Percentiles rank a stretch among this genome's conserved stretches.
Evolutionary conservation across 1,140 invertebrate genomes (phyloP).

Genomic region (Coelopa frigida): DNA sequence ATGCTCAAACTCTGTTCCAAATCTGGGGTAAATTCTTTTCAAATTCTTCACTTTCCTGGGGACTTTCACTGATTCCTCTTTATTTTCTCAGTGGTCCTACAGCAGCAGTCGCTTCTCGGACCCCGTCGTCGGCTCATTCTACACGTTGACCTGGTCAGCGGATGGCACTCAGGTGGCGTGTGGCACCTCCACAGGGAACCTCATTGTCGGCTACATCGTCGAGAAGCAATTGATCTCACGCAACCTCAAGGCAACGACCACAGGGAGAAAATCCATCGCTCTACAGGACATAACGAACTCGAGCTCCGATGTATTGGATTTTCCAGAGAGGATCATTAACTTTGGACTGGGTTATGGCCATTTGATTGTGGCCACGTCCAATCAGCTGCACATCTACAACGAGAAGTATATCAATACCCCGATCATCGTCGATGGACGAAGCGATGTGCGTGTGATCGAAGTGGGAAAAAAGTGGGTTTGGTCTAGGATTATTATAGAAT

Average conservation of each 20-base stretch:
- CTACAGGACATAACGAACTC: slow-evolving; percentile 83
- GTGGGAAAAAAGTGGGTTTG: slow-evolving; percentile 74
- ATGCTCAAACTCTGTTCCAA: slow-evolving; percentile 87
- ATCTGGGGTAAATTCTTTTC: slow-evolving; percentile 64
- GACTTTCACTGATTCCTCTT: background rate
- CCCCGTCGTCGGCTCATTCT: slow-evolving; percentile 80
- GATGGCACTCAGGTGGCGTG: slow-evolving; percentile 94
- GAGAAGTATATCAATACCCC: slow-evolving; percentile 84
- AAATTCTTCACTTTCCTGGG: slow-evolving; percentile 14
- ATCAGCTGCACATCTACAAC: slow-evolving; percentile 84
- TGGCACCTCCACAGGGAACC: slow-evolving; percentile 82
- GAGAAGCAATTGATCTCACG: slow-evolving; percentile 76
- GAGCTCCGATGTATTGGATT: slow-evolving; percentile 76
- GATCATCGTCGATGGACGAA: slow-evolving; percentile 62
- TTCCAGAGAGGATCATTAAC: slow-evolving; percentile 86
- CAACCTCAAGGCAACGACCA: slow-evolving; percentile 73
- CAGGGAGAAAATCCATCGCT: slow-evolving; percentile 70
- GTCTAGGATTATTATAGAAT: too few relatives aligned
- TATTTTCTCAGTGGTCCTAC: slow-evolving; percentile 78
- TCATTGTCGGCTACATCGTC: slow-evolving; percentile 86
- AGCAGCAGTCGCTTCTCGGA: slow-evolving; percentile 66
- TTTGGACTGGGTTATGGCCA: slow-evolving; percentile 73
- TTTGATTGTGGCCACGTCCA: slow-evolving; percentile 83
- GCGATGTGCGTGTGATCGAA: slow-evolving; percentile 65
- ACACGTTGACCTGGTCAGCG: slow-evolving; percentile 79